Evolutionary conservation across 2,113 vertebrate species (phyloP), one percentile per base, ranked within the genome.

Genomic region (Rhombomys opimus): DNA sequence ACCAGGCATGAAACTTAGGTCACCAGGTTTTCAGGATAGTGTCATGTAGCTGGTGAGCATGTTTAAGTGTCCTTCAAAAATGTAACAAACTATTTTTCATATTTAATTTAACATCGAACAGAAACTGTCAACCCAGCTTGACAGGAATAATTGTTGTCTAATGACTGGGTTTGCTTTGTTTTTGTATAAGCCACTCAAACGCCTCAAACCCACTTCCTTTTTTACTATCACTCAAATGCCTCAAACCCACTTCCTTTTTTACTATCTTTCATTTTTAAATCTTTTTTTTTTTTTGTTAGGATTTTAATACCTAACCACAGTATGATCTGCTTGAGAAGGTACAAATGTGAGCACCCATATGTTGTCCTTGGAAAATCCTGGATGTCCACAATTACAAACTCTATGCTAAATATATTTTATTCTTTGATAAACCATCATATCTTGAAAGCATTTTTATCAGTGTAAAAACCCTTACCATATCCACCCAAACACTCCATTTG

Each of bases 41-140:
- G 7, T 63, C 14, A 6, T 18, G 27, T 1, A 46, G 38, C 35
- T 84, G 65, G 0, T 72, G 35, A 96, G 20, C 30, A 91, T 80
- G 93, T 93, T 96, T 96, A 95, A 92, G 89, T 91, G 46, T 82
- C 30, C 35, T 41, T 50, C 86, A 96, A 94, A 86, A 96, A 90
- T 95, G 61, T 41, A 90, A 76, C 15, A 88, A 94, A 75, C 50
- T 57, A 87, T 76, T 97, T 92, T 95, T 89, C 73, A 96, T 30
- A 94, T 80, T 78, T 96, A 68, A 94, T 73, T 96, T 73, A 96
- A 50, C n/a, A 89, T 93, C 52, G 82, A 95, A 78, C 91, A 70
- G 25, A 87, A 95, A 76, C 86, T 77, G 63, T 18, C 63, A 96
- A 90, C 22, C 12, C 11, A 96, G 50, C 7, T 95, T n/a, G 89